Evolutionary conservation across 1,140 invertebrate genomes (phyloP), one percentile per base, ranked within the genome.

Genomic region (Drosophila navojoa): DNA sequence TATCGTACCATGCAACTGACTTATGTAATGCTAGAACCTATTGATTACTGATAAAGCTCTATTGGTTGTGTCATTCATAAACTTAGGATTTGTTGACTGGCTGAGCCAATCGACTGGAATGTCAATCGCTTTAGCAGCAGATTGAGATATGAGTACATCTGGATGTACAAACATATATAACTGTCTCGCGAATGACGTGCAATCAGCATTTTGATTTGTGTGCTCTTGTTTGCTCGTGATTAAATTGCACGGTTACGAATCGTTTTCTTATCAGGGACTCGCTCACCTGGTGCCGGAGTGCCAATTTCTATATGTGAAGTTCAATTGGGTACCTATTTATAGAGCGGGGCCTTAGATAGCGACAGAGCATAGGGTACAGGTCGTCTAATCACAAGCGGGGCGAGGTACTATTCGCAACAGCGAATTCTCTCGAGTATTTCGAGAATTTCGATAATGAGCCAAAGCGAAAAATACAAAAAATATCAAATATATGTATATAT

Each of bases 321-420:
- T 69, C 25, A 61, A n/a, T 27, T 27, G 32, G 42, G n/a, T 47
- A 11, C 10, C 57, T 73, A 73, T 73, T 73, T 69, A 69, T 73
- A 73, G 71, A 68, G 50, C 42, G 50, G 63, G 70, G 70, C 70
- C 64, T 61, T 69, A 73, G 71, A 73, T 73, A 73, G 64, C 54
- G 50, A 15, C n/a, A 15, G 6, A 6, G 10, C 9, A 22, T 13
- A 19, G 47, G 47, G 47, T 6, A 10, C 47, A 49, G 42, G 16
- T 45, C n/a, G n/a, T 6, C 9, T 38, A 6, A 45, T 16, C 16
- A 15, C 42, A 3, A n/a, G 45, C 45, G 7, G 10, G 45, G 45
- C 7, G 15, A 5, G 7, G 32, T 7, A 32, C 45, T 19, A 15
- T 45, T 45, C 42, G 42, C 11, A 19, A 45, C 6, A 16, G 5